Evolutionary conservation across 2,797 vertebrate species (phyloP).

Genomic region (Glyptemys insculpta): DNA sequence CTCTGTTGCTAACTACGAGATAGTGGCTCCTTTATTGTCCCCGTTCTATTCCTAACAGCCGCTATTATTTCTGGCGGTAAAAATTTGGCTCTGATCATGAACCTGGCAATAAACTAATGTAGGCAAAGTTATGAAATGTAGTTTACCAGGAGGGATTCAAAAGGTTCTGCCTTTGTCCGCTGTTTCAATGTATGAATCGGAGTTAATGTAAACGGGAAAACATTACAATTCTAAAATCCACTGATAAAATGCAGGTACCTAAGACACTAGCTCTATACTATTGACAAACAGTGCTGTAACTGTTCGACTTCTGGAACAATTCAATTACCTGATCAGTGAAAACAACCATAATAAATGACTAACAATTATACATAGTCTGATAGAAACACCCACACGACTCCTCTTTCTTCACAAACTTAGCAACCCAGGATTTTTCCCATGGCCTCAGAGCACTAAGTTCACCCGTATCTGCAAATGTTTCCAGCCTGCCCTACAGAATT

Average conservation of each 20-base stretch:
- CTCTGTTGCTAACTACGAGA: no score
- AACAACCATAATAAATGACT: not conserved
- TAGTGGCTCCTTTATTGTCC: not conserved
- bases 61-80: not conserved
- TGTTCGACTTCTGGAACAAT: not conserved
- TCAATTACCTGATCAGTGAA: not conserved
- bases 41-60: not conserved
- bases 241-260: not conserved
- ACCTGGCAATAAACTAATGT: not conserved
- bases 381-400: accelerated
- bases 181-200: not conserved
- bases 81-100: not conserved
- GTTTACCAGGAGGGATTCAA: not conserved
- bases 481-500: constrained; percentile 33
- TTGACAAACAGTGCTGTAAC: not conserved
- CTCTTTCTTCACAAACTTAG: not conserved
- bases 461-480: constrained; percentile 39
- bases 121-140: not conserved
- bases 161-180: no score
- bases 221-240: not conserved
- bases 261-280: not conserved
- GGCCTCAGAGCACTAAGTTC: constrained; percentile 12
- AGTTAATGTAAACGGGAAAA: not conserved
- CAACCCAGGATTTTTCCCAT: constrained; percentile 53
- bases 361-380: not conserved